Conservation (phyloP, 2,113 vertebrate genomes). For the Oncorhynchus masou region DNA sequence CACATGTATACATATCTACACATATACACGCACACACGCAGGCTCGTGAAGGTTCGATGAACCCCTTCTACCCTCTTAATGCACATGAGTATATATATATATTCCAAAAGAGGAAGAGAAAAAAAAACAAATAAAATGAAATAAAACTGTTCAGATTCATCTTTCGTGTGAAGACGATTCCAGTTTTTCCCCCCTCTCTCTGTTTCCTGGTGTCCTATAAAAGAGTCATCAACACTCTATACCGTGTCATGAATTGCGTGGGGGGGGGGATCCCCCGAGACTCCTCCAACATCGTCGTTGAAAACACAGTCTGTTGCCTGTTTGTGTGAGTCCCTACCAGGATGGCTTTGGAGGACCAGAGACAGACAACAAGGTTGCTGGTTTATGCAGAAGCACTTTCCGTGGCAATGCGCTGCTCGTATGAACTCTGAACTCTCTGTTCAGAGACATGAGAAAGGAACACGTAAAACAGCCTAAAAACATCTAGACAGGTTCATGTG, state of each 20-base stretch:
- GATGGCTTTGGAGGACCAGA: slow-evolving; percentile 48
- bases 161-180: slow-evolving; percentile 54
- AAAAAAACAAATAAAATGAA: slow-evolving; percentile 34
- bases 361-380: slow-evolving; percentile 60
- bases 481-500: slow-evolving; percentile 48
- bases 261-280: slow-evolving; percentile 19
- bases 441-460: slow-evolving; percentile 53
- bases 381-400: slow-evolving; percentile 72
- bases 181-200: slow-evolving; percentile 24
- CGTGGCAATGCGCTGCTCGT: slow-evolving; percentile 62
- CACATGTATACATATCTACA: slow-evolving; percentile 75
- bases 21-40: slow-evolving; percentile 66
- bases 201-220: slow-evolving; percentile 61
- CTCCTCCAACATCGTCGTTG: slow-evolving; percentile 34
- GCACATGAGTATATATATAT: slow-evolving; percentile 58
- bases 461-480: slow-evolving; percentile 56
- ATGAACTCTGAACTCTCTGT: slow-evolving; percentile 55
- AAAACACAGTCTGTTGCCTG: slow-evolving; percentile 47
- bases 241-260: slow-evolving; percentile 63
- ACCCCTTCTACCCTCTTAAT: slow-evolving; percentile 63
- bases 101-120: slow-evolving; percentile 46
- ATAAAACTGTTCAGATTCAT: slow-evolving; percentile 49
- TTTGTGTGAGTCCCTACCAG: slow-evolving; percentile 45
- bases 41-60: slow-evolving; percentile 60
- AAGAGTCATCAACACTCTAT: slow-evolving; percentile 58